Evolutionary conservation across 2,797 vertebrate species (phyloP).

Genomic region (Decapterus maruadsi): DNA sequence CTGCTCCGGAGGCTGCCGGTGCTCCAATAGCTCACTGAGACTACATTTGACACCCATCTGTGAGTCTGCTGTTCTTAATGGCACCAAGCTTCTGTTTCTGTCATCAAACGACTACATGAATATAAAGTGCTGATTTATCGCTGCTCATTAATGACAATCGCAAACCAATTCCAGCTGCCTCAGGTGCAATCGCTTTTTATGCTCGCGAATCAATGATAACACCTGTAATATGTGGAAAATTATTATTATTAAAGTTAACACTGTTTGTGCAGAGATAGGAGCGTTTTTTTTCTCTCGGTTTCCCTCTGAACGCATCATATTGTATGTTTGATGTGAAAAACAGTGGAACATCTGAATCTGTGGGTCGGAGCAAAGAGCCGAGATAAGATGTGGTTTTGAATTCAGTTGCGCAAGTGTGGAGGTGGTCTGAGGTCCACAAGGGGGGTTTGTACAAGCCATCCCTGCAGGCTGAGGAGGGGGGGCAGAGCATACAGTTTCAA

Average conservation of each 20-base stretch:
- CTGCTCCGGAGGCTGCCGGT: too few relatives aligned
- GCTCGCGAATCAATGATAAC: neutral
- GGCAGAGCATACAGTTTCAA: conserved; percentile 60
- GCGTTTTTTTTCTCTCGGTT: neutral
- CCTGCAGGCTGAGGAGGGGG: conserved; percentile 38
- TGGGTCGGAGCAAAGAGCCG: neutral
- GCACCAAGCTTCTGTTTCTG: neutral
- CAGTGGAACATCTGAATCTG: neutral
- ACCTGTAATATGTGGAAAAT: neutral
- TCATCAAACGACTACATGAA: neutral
- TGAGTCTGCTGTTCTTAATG: neutral
- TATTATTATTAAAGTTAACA: neutral
- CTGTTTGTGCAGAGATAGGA: neutral
- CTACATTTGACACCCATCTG: conserved; percentile 4
- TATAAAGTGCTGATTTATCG: neutral
- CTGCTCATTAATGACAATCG: neutral
- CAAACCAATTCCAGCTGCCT: neutral
- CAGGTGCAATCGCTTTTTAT: neutral
- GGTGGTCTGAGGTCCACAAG: neutral
- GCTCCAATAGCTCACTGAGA: neutral
- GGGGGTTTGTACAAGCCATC: conserved; percentile 30
- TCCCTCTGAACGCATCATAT: neutral
- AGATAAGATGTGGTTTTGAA: conserved; percentile 2
- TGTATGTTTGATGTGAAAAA: conserved; percentile 1
- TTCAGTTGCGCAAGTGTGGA: conserved; percentile 4